Percentiles rank a stretch among this genome's conserved stretches.
Evolutionary conservation across 2,113 vertebrate species (phyloP).

Genomic region (Ranitomeya imitator): DNA sequence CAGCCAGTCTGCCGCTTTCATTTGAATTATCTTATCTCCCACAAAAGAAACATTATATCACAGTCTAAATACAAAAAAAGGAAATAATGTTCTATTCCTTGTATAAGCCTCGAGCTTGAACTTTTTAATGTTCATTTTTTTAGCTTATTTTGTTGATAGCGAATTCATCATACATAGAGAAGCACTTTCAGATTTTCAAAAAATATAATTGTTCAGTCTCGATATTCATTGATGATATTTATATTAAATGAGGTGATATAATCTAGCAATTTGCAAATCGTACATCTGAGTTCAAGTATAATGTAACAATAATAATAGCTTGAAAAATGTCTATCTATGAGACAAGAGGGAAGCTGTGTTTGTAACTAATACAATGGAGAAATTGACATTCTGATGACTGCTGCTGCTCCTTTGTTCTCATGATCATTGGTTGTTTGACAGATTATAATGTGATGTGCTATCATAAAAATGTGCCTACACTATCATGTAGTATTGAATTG

Average conservation of each 20-base stretch:
- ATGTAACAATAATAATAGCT: not conserved
- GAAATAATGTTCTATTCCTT: conserved; percentile 23
- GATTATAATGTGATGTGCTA: no score
- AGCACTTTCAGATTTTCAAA: not conserved
- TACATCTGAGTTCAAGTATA: not conserved
- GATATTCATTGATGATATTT: not conserved
- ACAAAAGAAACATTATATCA: conserved; percentile 44
- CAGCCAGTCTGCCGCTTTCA: not conserved
- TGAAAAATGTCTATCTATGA: no score
- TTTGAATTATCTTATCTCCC: conserved; percentile 35
- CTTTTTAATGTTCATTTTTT: conserved; percentile 14
- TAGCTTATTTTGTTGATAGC: conserved; percentile 8
- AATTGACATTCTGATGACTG: no score
- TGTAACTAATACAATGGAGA: no score
- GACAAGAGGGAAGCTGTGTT: no score
- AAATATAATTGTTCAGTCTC: conserved; percentile 21
- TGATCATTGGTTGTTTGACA: no score
- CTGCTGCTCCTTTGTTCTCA: no score
- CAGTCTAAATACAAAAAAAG: not conserved
- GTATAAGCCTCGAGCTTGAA: conserved; percentile 16
- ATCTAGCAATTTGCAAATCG: not conserved
- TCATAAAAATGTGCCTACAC: no score
- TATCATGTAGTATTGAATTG: no score
- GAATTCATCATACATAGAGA: not conserved
- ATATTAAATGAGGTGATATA: not conserved